phyloP scores from a whole-genome alignment of 2,888 invertebrate species.

The Epistrophe grossulariae region DNA sequence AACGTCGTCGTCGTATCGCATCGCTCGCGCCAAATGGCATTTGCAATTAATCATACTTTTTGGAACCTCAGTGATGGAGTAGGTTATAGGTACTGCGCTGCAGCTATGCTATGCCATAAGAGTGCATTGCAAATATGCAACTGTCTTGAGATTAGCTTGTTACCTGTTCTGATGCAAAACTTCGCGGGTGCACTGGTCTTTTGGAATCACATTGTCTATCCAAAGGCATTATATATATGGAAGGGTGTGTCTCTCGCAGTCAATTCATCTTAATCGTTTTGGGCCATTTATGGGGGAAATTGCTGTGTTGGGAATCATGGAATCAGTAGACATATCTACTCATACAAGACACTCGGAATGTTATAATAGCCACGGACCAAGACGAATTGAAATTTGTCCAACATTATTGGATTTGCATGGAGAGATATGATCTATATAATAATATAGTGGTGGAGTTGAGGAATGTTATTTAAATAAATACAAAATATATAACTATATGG shows the following conservation, averaged over 20 bases:
- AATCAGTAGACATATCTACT: constrained; percentile 59
- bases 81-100: constrained; percentile 49
- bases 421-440: constrained; percentile 44
- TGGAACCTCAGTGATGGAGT: constrained; percentile 66
- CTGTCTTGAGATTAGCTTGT: constrained; percentile 34
- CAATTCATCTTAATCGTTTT: constrained; percentile 72
- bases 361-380: constrained; percentile 9
- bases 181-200: constrained; percentile 34
- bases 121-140: constrained; percentile 1
- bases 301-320: neutral
- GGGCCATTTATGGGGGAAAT: constrained; percentile 44
- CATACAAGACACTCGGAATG: constrained; percentile 30
- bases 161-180: constrained; percentile 44
- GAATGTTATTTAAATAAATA: neutral
- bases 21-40: constrained; percentile 71
- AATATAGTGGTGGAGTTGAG: neutral
- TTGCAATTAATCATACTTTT: constrained; percentile 75
- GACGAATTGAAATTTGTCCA: constrained; percentile 68
- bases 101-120: constrained; percentile 22
- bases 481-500: no score
- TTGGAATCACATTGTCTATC: constrained; percentile 44
- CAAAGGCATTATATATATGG: neutral
- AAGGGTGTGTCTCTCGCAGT: constrained; percentile 58
- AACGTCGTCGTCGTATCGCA: constrained; percentile 55
- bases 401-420: constrained; percentile 48